Percentiles rank a stretch among this genome's conserved stretches.
Evolutionary conservation across 2,888 invertebrate genomes (phyloP).

Genomic region (Agrotis clavis): DNA sequence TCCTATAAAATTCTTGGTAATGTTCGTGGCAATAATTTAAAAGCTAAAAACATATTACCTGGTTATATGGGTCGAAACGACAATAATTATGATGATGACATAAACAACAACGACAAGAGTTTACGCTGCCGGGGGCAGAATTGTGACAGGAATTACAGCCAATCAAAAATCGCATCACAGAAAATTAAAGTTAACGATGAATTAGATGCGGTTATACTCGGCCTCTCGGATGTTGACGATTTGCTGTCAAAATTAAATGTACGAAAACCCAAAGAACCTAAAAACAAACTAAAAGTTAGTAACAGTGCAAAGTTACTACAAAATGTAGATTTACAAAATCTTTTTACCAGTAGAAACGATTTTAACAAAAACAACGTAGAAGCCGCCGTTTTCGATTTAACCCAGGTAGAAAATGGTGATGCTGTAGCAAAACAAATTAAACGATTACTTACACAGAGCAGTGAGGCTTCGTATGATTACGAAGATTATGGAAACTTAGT

Average conservation of each 20-base stretch:
- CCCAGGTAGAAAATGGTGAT: slow-evolving; percentile 53
- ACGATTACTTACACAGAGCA: slow-evolving; percentile 19
- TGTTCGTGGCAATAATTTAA: neutral
- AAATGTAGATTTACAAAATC: slow-evolving; percentile 41
- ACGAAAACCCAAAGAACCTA: neutral
- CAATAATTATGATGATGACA: neutral
- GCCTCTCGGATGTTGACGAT: slow-evolving; percentile 62
- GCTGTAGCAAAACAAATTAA: slow-evolving; percentile 50
- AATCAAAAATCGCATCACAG: slow-evolving; percentile 52
- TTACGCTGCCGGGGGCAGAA: slow-evolving; percentile 40
- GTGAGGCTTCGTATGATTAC: slow-evolving; percentile 16
- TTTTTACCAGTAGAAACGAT: slow-evolving; percentile 12
- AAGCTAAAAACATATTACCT: neutral
- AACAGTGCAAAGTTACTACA: slow-evolving; percentile 18
- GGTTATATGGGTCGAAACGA: neutral
- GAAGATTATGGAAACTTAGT: slow-evolving; percentile 32
- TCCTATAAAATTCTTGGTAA: slow-evolving; percentile 28
- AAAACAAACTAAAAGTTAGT: slow-evolving; percentile 3
- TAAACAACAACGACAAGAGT: slow-evolving; percentile 1
- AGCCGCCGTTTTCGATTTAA: slow-evolving; percentile 58
- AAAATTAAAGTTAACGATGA: slow-evolving; percentile 69
- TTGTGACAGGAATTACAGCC: slow-evolving; percentile 23
- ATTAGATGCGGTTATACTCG: slow-evolving; percentile 73
- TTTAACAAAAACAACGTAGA: slow-evolving; percentile 43
- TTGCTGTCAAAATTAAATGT: slow-evolving; percentile 38